A percentile compares a stretch with the other conserved stretches of the same genome.
Evolutionary conservation across 2,888 invertebrate species (phyloP).

Genomic region (Merodon equestris): DNA sequence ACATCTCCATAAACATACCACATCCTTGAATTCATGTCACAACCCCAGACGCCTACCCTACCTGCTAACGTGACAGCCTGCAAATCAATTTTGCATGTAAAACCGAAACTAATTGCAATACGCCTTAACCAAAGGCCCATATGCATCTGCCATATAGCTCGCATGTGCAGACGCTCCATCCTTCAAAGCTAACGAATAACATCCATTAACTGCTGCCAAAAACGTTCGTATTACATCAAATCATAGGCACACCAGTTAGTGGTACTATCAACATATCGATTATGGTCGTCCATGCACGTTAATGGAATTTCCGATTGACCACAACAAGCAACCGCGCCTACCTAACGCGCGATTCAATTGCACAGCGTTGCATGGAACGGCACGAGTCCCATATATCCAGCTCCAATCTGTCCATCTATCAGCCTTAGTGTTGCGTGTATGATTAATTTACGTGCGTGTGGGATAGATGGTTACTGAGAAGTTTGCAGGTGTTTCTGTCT

Average conservation of each 20-base stretch:
- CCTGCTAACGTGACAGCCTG: background rate
- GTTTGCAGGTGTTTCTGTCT: slow-evolving; percentile 49
- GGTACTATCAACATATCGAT: slow-evolving; percentile 4
- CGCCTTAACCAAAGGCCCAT: slow-evolving; percentile 36
- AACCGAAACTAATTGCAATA: slow-evolving; percentile 39
- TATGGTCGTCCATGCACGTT: slow-evolving; percentile 4
- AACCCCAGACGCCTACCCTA: too few species aligned
- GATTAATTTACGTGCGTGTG: slow-evolving; percentile 51
- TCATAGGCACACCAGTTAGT: slow-evolving; percentile 11
- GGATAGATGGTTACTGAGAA: slow-evolving; percentile 37
- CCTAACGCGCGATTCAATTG: slow-evolving; percentile 17
- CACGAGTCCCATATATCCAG: too few species aligned
- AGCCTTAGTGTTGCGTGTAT: slow-evolving; percentile 28
- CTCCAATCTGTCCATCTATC: too few species aligned
- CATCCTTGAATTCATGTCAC: too few species aligned
- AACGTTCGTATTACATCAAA: slow-evolving; percentile 21
- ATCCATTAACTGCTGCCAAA: slow-evolving; percentile 48
- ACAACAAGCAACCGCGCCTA: slow-evolving; percentile 51
- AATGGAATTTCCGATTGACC: slow-evolving; percentile 63
- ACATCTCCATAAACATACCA: too few species aligned
- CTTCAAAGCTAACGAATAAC: slow-evolving; percentile 4
- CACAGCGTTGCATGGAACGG: slow-evolving; percentile 1
- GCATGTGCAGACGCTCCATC: background rate
- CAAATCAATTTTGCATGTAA: slow-evolving; percentile 27
- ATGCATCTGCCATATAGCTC: background rate